Conservation (phyloP, 2,113 vertebrate species). For the Polypterus bichir region DNA sequence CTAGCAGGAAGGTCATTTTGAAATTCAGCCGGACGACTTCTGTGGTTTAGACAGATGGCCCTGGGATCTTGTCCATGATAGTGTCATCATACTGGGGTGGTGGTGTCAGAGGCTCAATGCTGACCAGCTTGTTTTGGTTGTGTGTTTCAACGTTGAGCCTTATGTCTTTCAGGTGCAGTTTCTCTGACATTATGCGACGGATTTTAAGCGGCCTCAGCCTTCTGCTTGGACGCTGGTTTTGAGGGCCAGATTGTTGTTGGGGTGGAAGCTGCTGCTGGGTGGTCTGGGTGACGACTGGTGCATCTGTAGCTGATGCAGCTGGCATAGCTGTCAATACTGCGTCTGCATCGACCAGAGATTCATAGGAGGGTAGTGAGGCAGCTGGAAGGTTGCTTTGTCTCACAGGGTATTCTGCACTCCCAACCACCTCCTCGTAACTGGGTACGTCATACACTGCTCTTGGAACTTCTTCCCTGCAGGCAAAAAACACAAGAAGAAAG, state of each 20-base stretch:
- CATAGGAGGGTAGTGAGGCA: slow-evolving; percentile 81
- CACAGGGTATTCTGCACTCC: slow-evolving; percentile 43
- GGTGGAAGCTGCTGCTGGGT: slow-evolving; percentile 8
- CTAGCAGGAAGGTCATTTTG: no score
- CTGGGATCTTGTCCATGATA: background rate
- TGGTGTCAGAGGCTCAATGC: slow-evolving; percentile 81
- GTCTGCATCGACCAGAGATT: slow-evolving; percentile 60
- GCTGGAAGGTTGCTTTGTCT: slow-evolving; percentile 43
- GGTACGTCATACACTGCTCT: slow-evolving; percentile 55
- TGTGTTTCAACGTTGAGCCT: slow-evolving; percentile 41
- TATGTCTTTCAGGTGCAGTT: slow-evolving; percentile 67
- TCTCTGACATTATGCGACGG: slow-evolving; percentile 83
- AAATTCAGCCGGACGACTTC: no score
- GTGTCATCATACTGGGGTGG: slow-evolving; percentile 78
- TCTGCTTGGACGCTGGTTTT: slow-evolving; percentile 49
- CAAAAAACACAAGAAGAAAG: background rate
- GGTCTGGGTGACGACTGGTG: slow-evolving; percentile 5
- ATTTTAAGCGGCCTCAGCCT: slow-evolving; percentile 73
- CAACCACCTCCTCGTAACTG: slow-evolving; percentile 84
- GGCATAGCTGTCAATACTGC: slow-evolving; percentile 28
- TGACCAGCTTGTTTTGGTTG: slow-evolving; percentile 32
- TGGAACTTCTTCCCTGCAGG: slow-evolving; percentile 34
- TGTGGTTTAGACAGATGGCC: no score
- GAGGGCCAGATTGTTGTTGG: slow-evolving; percentile 18
- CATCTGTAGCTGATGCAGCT: slow-evolving; percentile 14